Evolutionary conservation across 2,797 vertebrate species (phyloP).

Genomic region (Podarcis lilfordi): DNA sequence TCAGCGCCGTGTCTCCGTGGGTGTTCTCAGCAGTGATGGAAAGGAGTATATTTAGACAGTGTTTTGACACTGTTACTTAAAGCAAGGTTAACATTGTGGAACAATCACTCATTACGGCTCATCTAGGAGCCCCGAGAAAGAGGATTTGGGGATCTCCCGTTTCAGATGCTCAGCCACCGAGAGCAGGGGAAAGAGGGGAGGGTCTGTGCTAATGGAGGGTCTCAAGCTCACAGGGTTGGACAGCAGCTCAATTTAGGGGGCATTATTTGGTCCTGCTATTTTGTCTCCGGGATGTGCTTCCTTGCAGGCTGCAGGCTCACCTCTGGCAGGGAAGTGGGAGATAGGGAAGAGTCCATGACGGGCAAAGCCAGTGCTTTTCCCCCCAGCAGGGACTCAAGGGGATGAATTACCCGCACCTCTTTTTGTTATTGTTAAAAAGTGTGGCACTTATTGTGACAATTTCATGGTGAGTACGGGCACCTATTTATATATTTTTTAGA

Average conservation of each 20-base stretch:
- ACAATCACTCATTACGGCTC: neutral
- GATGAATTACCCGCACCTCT: too few relatives aligned
- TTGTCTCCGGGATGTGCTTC: neutral
- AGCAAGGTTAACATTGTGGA: neutral
- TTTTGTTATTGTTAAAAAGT: too few relatives aligned
- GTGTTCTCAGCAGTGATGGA: neutral
- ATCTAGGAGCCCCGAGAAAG: neutral
- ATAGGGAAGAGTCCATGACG: neutral
- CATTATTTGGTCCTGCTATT: neutral
- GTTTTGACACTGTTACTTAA: neutral
- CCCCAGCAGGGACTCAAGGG: too few relatives aligned
- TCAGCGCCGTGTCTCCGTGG: neutral
- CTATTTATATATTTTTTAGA: too few relatives aligned
- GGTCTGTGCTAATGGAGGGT: neutral
- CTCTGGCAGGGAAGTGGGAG: neutral
- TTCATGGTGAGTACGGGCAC: too few relatives aligned
- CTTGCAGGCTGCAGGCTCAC: neutral
- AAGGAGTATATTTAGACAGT: conserved; percentile 1
- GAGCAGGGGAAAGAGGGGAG: too few relatives aligned
- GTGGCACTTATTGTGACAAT: too few relatives aligned
- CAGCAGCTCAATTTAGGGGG: neutral
- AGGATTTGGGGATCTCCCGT: accelerated
- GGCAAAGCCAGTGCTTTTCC: too few relatives aligned
- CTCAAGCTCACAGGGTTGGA: neutral
- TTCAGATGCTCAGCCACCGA: neutral